Conservation (phyloP, 2,888 invertebrate genomes). For the Harpagoxenus sublaevis region DNA sequence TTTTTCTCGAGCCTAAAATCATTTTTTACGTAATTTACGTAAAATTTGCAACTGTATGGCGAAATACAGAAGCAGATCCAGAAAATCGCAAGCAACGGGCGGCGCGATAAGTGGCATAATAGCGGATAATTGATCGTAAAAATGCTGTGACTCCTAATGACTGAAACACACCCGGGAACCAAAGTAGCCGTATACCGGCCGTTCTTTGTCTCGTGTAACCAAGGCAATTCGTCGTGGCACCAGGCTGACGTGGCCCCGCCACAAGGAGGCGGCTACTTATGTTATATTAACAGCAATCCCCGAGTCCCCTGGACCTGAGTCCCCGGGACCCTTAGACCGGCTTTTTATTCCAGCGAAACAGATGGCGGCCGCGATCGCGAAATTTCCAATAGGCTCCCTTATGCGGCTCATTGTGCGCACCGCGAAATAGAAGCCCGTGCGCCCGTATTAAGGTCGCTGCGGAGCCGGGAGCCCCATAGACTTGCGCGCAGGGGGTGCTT, state of each 20-base stretch:
- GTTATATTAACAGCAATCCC: constrained; percentile 53
- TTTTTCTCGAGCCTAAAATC: too few species aligned
- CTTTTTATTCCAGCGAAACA: constrained; percentile 66
- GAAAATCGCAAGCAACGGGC: neutral
- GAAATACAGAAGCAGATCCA: neutral
- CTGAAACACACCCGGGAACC: constrained; percentile 22
- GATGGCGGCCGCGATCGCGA: constrained; percentile 69
- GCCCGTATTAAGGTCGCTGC: neutral
- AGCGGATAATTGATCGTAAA: constrained; percentile 40
- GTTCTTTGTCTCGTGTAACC: constrained; percentile 39
- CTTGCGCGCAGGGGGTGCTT: constrained; percentile 3
- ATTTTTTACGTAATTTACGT: neutral
- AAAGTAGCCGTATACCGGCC: neutral
- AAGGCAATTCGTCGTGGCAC: constrained; percentile 18
- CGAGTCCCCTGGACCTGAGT: neutral
- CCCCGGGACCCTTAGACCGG: constrained; percentile 56
- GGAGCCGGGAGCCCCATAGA: neutral
- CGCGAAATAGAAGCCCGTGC: constrained; percentile 38
- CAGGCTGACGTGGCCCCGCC: constrained; percentile 44
- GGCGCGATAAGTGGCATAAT: constrained; percentile 6
- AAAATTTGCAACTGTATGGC: neutral
- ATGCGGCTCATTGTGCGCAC: constrained; percentile 58
- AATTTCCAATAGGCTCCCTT: constrained; percentile 59
- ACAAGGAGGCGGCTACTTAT: constrained; percentile 44
- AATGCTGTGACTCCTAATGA: constrained; percentile 16